Conservation (phyloP, 2,888 invertebrate species). For the Andrena haemorrhoa region DNA sequence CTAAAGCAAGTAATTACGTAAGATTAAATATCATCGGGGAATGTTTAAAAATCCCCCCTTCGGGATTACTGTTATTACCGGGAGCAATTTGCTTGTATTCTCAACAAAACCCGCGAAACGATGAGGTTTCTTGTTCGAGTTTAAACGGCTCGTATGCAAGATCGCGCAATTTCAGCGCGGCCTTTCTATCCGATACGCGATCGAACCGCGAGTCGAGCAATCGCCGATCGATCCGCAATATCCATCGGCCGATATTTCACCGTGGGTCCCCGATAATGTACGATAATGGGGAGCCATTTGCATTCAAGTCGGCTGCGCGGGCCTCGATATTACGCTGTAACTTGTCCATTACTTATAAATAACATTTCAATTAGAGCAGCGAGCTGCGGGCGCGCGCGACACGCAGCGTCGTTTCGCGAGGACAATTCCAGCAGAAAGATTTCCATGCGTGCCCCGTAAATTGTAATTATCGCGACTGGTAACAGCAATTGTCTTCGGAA, state of each 20-base stretch:
- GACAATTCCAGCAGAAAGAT: background rate
- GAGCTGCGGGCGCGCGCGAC: background rate
- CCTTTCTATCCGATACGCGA: slow-evolving; percentile 43
- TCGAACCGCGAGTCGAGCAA: slow-evolving; percentile 13
- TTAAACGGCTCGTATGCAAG: slow-evolving; percentile 1
- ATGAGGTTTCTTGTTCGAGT: slow-evolving; percentile 23
- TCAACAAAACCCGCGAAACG: slow-evolving; percentile 12
- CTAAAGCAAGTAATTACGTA: slow-evolving; percentile 20
- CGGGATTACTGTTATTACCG: slow-evolving; percentile 26
- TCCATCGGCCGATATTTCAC: slow-evolving; percentile 49
- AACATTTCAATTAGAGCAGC: slow-evolving; percentile 51
- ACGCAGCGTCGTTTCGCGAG: slow-evolving; percentile 19
- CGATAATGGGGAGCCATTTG: slow-evolving; percentile 36
- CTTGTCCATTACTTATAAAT: slow-evolving; percentile 60
- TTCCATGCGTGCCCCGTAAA: slow-evolving; percentile 3
- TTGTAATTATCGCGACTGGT: background rate
- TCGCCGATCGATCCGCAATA: slow-evolving; percentile 36
- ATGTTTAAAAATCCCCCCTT: background rate
- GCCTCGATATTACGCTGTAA: slow-evolving; percentile 17
- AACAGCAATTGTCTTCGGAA: background rate
- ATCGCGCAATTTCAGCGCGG: slow-evolving; percentile 33
- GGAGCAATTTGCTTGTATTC: slow-evolving; percentile 27
- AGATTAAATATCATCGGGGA: background rate
- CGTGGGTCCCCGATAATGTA: slow-evolving; percentile 34
- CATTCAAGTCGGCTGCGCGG: slow-evolving; percentile 34